Evolutionary conservation across 2,888 invertebrate genomes (phyloP).

Genomic region (Pammene fasciana): DNA sequence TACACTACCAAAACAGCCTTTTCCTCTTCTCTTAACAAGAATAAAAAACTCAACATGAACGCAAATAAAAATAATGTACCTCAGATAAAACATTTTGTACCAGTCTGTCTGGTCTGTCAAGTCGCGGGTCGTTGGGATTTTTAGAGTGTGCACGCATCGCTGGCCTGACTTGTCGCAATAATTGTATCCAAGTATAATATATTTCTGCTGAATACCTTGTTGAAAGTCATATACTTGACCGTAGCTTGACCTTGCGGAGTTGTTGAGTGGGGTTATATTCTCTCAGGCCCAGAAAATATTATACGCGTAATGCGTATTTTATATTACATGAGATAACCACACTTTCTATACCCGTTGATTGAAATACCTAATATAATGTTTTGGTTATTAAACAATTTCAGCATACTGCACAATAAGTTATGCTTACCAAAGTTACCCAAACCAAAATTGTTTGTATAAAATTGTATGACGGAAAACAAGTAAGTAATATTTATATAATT

Average conservation of each 20-base stretch:
- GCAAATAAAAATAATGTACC: no score
- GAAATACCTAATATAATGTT: no score
- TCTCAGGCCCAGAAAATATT: not conserved
- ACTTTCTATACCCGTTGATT: no score
- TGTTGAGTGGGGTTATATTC: not conserved
- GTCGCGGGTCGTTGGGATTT: constrained; percentile 9
- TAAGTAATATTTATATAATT: no score
- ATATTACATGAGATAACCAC: no score
- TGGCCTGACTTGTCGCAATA: constrained; percentile 31
- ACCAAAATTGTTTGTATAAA: no score
- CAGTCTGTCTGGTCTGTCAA: constrained; percentile 6
- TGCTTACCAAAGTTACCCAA: no score
- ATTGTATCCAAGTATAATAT: constrained; percentile 27
- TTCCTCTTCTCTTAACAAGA: no score
- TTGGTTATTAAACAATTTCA: no score
- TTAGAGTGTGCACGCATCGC: constrained; percentile 29
- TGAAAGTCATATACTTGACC: constrained; percentile 21
- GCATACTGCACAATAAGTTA: no score
- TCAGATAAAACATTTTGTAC: not conserved
- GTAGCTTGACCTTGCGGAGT: constrained; percentile 9
- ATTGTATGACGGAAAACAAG: no score
- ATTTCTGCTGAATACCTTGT: constrained; percentile 20
- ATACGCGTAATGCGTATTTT: not conserved
- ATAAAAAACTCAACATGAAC: not conserved
- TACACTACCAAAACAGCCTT: no score